phyloP scores from a whole-genome alignment of 2,113 vertebrate genomes.

The Brachyistius frenatus region DNA sequence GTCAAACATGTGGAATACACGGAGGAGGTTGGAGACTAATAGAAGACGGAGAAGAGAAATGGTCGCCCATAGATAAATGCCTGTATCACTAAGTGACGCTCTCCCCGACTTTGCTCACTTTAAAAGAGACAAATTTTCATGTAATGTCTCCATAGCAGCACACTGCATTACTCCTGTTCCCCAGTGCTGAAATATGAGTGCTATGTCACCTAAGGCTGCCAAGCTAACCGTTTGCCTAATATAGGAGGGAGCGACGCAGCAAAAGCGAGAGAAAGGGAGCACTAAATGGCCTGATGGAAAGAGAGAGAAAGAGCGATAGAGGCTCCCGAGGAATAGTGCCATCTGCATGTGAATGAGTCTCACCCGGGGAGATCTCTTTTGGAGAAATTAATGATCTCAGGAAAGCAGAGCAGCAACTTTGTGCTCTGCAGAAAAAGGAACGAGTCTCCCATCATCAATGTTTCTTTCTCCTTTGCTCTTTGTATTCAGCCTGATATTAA shows the following conservation, averaged over 20 bases:
- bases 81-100: conserved; percentile 72
- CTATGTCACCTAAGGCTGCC: conserved; percentile 83
- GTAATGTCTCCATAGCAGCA: conserved; percentile 80
- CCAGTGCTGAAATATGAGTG: conserved; percentile 82
- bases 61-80: conserved; percentile 74
- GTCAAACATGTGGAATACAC: conserved; percentile 24
- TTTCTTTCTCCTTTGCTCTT: conserved; percentile 73
- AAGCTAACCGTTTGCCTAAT: conserved; percentile 78
- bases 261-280: conserved; percentile 65
- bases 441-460: conserved; percentile 59
- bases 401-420: conserved; percentile 77
- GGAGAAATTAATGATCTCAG: conserved; percentile 86
- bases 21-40: conserved; percentile 39
- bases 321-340: conserved; percentile 76
- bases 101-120: conserved; percentile 71
- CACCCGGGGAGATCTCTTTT: conserved; percentile 84
- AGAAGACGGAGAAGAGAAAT: conserved; percentile 65
- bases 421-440: conserved; percentile 61
- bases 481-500: conserved; percentile 81
- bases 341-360: conserved; percentile 85
- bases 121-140: conserved; percentile 85
- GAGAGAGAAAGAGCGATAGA: conserved; percentile 73
- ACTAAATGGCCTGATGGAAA: conserved; percentile 69
- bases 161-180: conserved; percentile 76
- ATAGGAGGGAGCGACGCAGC: conserved; percentile 69